Percentiles rank a stretch among this genome's conserved stretches.
Evolutionary conservation across 1,140 invertebrate species (phyloP).

Genomic region (Leptinotarsa texana): DNA sequence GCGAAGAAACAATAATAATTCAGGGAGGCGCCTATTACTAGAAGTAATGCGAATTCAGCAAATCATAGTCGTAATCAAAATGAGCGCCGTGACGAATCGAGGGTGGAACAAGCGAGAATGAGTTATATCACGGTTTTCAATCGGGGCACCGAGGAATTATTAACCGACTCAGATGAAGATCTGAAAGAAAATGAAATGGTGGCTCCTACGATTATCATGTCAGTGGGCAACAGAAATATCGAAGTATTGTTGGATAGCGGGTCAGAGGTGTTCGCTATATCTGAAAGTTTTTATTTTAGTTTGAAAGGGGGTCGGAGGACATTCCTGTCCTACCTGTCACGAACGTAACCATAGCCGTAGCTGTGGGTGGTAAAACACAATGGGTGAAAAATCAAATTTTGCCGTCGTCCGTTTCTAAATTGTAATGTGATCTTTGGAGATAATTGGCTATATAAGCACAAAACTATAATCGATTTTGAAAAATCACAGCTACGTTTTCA

Average conservation of each 20-base stretch:
- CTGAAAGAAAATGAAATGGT: neutral
- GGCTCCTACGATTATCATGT: neutral
- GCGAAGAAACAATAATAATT: too few relatives aligned
- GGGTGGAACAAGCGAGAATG: too few relatives aligned
- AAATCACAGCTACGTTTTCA: neutral
- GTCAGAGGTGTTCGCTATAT: constrained; percentile 6
- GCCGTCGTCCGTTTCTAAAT: neutral
- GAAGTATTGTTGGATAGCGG: constrained; percentile 15
- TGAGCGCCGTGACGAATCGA: too few relatives aligned
- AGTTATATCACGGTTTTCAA: too few relatives aligned
- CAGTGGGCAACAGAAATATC: neutral
- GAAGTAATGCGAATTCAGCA: too few relatives aligned
- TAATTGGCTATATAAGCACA: neutral
- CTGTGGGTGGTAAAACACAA: neutral
- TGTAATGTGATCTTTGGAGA: neutral
- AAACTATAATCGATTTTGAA: neutral
- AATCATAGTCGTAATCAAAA: too few relatives aligned
- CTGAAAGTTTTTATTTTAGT: constrained; percentile 1
- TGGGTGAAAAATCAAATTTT: constrained; percentile 16
- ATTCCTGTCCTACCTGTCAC: too few relatives aligned
- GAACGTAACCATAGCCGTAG: too few relatives aligned
- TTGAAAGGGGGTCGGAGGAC: too few relatives aligned
- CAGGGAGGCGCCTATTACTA: too few relatives aligned
- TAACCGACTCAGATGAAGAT: too few relatives aligned
- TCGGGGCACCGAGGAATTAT: too few relatives aligned